Conservation (phyloP, 1,140 invertebrate genomes). For the Cylas formicarius region DNA sequence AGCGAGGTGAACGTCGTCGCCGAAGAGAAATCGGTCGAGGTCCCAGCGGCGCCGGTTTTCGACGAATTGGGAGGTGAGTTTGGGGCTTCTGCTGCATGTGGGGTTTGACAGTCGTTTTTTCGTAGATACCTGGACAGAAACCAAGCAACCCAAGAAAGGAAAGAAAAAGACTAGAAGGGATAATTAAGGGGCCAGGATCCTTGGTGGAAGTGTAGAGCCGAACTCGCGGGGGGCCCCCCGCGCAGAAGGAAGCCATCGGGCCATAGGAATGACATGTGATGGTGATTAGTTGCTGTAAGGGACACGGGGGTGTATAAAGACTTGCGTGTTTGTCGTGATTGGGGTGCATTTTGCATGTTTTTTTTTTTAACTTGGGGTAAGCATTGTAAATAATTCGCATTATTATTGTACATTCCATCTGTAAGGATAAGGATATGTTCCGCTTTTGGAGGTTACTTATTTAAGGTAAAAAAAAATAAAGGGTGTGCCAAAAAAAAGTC, state of each 20-base stretch:
- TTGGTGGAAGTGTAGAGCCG: conserved; percentile 2
- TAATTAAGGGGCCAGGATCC: conserved; percentile 25
- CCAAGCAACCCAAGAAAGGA: conserved; percentile 37
- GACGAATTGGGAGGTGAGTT: conserved; percentile 61
- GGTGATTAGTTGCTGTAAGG: conserved; percentile 13
- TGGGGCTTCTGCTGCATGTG: background rate
- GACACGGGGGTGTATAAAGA: conserved; percentile 3
- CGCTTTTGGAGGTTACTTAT: too few relatives aligned
- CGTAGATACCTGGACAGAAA: conserved; percentile 38
- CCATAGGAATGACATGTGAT: conserved; percentile 13
- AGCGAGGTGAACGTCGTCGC: conserved; percentile 15
- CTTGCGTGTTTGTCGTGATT: conserved; percentile 8
- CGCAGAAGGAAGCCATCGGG: conserved; percentile 1
- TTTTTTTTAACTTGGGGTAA: conserved; percentile 10
- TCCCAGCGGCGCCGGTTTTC: conserved; percentile 43
- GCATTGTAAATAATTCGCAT: too few relatives aligned
- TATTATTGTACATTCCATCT: conserved; percentile 22
- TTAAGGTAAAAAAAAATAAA: background rate
- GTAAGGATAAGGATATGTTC: too few relatives aligned
- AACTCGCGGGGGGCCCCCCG: background rate
- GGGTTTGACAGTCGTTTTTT: conserved; percentile 1
- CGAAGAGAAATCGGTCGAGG: conserved; percentile 22
- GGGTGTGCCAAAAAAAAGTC: conserved; percentile 1
- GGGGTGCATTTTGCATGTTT: conserved; percentile 10
- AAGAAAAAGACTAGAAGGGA: conserved; percentile 40